phyloP scores from a whole-genome alignment of 2,113 vertebrate genomes.

The Recurvirostra avosetta region DNA sequence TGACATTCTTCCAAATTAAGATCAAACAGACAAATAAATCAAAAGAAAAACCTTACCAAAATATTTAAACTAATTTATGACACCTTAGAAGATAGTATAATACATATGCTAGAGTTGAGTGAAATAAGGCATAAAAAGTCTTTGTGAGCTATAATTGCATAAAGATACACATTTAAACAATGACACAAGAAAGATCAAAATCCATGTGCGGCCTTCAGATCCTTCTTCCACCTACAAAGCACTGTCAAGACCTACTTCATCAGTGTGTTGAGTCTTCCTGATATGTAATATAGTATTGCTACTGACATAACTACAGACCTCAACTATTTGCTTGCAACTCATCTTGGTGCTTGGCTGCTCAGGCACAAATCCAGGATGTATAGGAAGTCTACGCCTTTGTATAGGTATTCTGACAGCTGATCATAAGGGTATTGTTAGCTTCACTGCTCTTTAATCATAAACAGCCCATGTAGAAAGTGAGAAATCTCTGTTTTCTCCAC shows the following conservation, averaged over 20 bases:
- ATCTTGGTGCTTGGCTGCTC: not conserved
- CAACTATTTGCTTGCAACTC: not conserved
- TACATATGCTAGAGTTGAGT: not conserved
- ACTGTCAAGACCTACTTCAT: not conserved
- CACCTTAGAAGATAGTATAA: not conserved
- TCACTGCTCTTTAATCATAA: not conserved
- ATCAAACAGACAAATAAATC: not conserved
- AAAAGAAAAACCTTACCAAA: not conserved
- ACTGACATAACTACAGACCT: not conserved
- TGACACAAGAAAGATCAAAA: not conserved
- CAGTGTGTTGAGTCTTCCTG: constrained; percentile 6
- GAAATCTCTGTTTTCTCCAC: not conserved
- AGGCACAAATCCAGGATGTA: not conserved
- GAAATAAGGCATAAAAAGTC: not conserved
- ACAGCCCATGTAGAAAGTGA: not conserved
- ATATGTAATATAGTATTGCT: not conserved
- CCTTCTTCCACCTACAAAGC: not conserved
- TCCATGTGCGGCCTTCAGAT: not conserved
- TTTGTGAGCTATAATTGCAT: not conserved
- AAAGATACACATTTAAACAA: not conserved
- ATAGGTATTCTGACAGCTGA: not conserved
- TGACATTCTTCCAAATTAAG: not conserved
- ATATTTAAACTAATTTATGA: not conserved
- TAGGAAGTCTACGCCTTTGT: not conserved
- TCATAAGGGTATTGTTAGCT: not conserved